Evolutionary conservation across 2,797 vertebrate genomes (phyloP), one percentile per base, ranked within the genome.

Genomic region (Scarus forsteni): DNA sequence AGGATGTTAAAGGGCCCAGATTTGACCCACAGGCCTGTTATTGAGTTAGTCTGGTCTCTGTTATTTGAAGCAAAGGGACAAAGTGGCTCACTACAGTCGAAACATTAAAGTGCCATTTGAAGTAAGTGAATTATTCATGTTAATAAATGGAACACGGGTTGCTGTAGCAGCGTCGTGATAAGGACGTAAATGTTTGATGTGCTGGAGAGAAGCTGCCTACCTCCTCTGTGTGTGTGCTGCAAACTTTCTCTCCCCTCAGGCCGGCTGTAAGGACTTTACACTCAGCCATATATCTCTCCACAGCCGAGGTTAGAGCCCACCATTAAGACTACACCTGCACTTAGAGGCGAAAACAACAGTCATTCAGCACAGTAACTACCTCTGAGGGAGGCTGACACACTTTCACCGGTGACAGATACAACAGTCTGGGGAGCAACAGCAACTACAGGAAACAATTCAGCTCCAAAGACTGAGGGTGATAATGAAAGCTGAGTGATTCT

Each of bases 251-350:
- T 59, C 55, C 68, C 84, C 79, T 40, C 36, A 54, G 71, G 73
- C 43, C 48, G 57, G 55, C 72, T 66, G 73, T 78, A 38, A 59
- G 53, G 63, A 49, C 59, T 7, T 13, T 11, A 64, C 45, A 40
- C 62, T 35, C 55, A 82, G 78, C 45, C 69, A 60, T 79, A 74
- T 61, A 80, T 75, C 79, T 75, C 64, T 58, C 66, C 66, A 45
- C 69, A 43, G 63, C 66, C 48, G 15, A 10, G 40, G 54, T 50
- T 43, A 53, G 34, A 80, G 55, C 76, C 87, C 75, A 52, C 79
- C 66, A 84, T 90, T 83, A 86, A 51, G 51, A 56, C 80, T 66
- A 27, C 78, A 89, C 77, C 83, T 86, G 70, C 63, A 80, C 53
- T 78, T 72, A 76, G 45, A 57, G 35, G 38, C 11, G 43, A 62